Conservation (phyloP, 2,888 invertebrate genomes). For the Tortricodes alternella region DNA sequence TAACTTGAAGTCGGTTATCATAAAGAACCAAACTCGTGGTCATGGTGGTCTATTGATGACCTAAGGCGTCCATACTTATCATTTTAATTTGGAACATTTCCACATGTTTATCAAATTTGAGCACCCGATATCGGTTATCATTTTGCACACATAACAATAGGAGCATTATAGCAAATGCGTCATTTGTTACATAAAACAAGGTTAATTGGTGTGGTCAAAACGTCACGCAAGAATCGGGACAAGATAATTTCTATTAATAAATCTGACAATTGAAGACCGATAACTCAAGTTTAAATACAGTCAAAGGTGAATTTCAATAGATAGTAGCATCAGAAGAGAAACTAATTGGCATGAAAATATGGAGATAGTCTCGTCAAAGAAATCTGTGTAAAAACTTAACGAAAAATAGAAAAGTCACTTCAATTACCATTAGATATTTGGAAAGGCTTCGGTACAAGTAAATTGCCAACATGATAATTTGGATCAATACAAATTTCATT, state of each 20-base stretch:
- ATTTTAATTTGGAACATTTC: neutral
- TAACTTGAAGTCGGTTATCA: too few relatives aligned
- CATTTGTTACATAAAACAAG: slow-evolving; percentile 15
- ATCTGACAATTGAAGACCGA: neutral
- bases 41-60: neutral
- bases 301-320: too few relatives aligned
- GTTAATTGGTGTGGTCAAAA: slow-evolving; percentile 11
- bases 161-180: slow-evolving; percentile 10
- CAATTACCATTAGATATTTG: too few relatives aligned
- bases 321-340: too few relatives aligned
- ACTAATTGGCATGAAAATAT: too few relatives aligned
- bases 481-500: neutral
- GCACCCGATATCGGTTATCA: neutral
- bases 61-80: neutral
- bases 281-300: neutral
- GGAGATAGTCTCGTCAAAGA: too few relatives aligned
- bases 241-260: slow-evolving; percentile 6
- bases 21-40: too few relatives aligned
- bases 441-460: too few relatives aligned
- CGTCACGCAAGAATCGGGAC: neutral
- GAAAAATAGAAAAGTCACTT: too few relatives aligned
- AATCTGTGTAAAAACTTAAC: too few relatives aligned
- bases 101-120: neutral
- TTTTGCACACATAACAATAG: neutral
- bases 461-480: neutral